These are phyloP conservation scores for Rhagonycha lutea DNA, from an alignment of 2,888 invertebrate species.

Conservation along the genomic window DNA sequence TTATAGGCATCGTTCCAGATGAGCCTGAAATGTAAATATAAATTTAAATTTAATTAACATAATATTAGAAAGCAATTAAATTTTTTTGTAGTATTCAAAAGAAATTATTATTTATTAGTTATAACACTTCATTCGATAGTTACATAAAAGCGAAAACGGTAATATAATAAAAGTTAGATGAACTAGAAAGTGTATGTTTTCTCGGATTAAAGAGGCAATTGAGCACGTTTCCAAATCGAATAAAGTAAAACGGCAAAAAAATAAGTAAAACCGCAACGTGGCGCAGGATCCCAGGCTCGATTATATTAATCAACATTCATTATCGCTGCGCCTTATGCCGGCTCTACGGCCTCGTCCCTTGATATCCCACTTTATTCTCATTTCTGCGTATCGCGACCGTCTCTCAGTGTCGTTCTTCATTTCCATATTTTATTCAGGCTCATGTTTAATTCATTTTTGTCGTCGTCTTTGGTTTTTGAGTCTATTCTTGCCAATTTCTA, in stretches of 20 bases:
- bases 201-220: conserved; percentile 28
- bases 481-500: conserved; percentile 40
- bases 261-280: conserved; percentile 32
- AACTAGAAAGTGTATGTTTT: conserved; percentile 31
- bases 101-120: not conserved
- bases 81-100: not conserved
- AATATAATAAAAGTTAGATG: conserved; percentile 30
- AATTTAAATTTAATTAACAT: not conserved
- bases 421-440: conserved; percentile 53
- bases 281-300: conserved; percentile 32
- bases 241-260: conserved; percentile 31
- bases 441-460: conserved; percentile 53
- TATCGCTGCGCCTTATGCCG: conserved; percentile 33
- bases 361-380: conserved; percentile 38
- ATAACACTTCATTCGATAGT: conserved; percentile 8
- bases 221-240: conserved; percentile 30
- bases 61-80: not conserved
- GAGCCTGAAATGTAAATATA: conserved; percentile 59
- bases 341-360: conserved; percentile 30
- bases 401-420: conserved; percentile 45
- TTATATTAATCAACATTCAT: conserved; percentile 41
- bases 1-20: conserved; percentile 66
- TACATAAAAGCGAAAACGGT: conserved; percentile 16
- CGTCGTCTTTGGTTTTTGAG: conserved; percentile 43
- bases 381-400: conserved; percentile 35